A percentile compares a stretch with the other conserved stretches of the same genome.
phyloP scores from a whole-genome alignment of 2,888 invertebrate species.

The Archaeoteleia sp. region DNA sequence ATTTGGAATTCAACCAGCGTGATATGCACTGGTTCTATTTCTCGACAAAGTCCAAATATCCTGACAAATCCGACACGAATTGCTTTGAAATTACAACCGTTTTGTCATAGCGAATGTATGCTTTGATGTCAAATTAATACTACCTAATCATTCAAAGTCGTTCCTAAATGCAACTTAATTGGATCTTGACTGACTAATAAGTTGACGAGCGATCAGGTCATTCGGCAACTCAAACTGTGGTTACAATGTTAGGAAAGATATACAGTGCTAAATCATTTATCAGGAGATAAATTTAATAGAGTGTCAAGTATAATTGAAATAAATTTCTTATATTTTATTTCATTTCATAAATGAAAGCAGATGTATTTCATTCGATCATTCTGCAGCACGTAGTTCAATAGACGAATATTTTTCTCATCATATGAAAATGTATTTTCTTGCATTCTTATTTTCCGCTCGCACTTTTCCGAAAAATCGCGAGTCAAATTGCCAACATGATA shows the following conservation, averaged over 20 bases:
- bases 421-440: conserved; percentile 35
- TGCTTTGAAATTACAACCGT: conserved; percentile 2
- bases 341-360: background rate
- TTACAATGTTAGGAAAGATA: no score
- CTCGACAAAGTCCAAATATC: conserved; percentile 8
- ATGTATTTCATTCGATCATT: conserved; percentile 2
- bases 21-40: conserved; percentile 4
- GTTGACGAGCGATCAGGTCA: background rate
- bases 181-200: conserved; percentile 16
- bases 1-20: conserved; percentile 16
- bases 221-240: background rate
- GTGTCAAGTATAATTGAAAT: background rate
- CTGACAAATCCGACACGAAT: conserved; percentile 8
- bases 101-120: conserved; percentile 2
- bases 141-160: background rate
- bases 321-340: background rate
- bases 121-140: conserved; percentile 1
- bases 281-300: no score
- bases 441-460: conserved; percentile 30
- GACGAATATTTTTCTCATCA: conserved; percentile 38
- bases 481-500: conserved; percentile 43
- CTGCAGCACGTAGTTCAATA: conserved; percentile 16
- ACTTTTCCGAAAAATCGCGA: conserved; percentile 40
- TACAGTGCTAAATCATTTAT: no score
- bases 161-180: conserved; percentile 11